phyloP scores from a whole-genome alignment of 2,888 invertebrate genomes.

The Brachyopa scutellaris region DNA sequence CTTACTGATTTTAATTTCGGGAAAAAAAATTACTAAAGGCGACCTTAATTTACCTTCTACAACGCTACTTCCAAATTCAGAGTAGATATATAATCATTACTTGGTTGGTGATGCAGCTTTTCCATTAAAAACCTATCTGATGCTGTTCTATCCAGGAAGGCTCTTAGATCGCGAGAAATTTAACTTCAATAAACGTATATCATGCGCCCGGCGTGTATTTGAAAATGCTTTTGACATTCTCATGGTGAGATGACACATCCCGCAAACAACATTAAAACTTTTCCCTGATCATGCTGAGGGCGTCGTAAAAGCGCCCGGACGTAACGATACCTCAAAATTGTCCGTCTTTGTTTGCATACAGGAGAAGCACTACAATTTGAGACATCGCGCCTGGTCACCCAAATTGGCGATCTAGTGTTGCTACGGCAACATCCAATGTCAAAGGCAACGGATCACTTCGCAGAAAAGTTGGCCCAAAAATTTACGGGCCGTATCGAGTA shows the following conservation, averaged over 20 bases:
- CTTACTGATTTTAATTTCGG: background rate
- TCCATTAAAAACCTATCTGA: background rate
- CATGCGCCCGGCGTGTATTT: background rate
- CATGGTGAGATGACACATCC: conserved; percentile 1
- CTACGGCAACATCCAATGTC: too few species aligned
- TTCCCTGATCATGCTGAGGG: conserved; percentile 3
- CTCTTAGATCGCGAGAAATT: background rate
- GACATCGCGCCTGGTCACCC: too few species aligned
- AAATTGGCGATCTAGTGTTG: too few species aligned
- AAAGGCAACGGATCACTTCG: too few species aligned
- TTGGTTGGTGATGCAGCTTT: background rate
- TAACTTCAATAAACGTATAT: background rate
- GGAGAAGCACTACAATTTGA: too few species aligned
- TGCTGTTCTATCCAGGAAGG: background rate
- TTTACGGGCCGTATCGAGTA: too few species aligned
- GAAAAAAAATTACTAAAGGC: background rate
- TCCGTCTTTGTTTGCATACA: background rate
- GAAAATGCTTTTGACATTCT: conserved; percentile 2
- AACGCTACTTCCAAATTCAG: background rate
- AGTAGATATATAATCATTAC: background rate
- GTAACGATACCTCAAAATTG: background rate
- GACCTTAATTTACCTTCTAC: background rate
- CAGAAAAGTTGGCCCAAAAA: too few species aligned
- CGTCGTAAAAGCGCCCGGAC: conserved; percentile 1
- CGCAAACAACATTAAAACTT: background rate